Percentiles rank a stretch among this genome's conserved stretches.
Conservation (phyloP, 2,797 vertebrate species). For the Karalla daura region DNA sequence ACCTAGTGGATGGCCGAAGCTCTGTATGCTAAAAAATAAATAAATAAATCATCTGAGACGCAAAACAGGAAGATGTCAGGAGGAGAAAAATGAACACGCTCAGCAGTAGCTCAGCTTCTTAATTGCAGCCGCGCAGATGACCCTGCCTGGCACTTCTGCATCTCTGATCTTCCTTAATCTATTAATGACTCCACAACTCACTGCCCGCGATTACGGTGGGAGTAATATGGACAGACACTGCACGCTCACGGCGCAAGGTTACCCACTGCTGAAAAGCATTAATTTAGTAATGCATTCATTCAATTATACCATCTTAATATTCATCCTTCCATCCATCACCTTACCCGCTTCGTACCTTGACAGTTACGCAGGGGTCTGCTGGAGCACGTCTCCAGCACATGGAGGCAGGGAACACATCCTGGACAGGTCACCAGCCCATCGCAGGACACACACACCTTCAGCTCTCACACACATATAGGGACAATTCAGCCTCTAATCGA, state of each 20-base stretch:
- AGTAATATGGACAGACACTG: constrained; percentile 71
- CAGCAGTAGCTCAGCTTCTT: constrained; percentile 54
- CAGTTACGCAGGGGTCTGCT: no score
- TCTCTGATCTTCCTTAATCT: constrained; percentile 69
- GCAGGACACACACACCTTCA: no score
- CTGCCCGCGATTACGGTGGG: constrained; percentile 52
- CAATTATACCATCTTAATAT: constrained; percentile 53
- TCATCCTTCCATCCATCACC: no score
- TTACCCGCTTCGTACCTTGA: no score
- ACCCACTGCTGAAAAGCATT: constrained; percentile 34
- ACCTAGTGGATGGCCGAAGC: constrained; percentile 65
- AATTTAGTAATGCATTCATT: constrained; percentile 60
- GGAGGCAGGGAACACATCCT: no score
- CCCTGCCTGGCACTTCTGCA: constrained; percentile 67
- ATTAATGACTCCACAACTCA: constrained; percentile 76
- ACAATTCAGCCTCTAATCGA: no score
- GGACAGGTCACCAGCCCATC: no score
- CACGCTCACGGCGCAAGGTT: constrained; percentile 46
- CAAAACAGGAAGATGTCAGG: constrained; percentile 13
- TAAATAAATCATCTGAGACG: background rate
- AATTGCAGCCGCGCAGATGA: constrained; percentile 71
- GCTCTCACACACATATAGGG: no score
- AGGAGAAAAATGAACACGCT: constrained; percentile 35
- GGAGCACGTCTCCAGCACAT: no score
- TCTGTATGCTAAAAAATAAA: background rate